Base-by-base conservation (phyloP, 2,113 vertebrate species). In the Orientallactaga bullata region DNA sequence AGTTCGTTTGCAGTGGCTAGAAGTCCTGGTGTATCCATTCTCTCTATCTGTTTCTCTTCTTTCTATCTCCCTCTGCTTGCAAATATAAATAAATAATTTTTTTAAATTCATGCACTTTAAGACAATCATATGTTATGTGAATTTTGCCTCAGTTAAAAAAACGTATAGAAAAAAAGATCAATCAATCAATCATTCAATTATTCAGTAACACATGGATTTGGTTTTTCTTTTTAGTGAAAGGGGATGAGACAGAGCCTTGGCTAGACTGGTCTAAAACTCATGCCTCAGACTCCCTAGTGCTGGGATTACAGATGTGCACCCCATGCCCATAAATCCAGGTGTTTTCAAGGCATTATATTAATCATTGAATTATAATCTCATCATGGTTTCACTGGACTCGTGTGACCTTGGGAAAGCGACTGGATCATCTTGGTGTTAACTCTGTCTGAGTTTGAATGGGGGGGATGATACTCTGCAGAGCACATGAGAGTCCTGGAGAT, bases 401-500 rank as follows among this genome's bases (percentile, higher is more conserved):
- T 1, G 15, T n/a, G 18, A 71, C 51, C 21, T 61, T 51, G 39
- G 35, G 23, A 16, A 51, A 60, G 32, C 4, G 47, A 51, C 21
- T 23, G 1, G 30, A 55, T 66, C 37, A 16, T 21, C 4, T 13
- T 37, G 80, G 37, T 18, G n/a, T 55, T 24, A 7, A n/a, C 2
- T 37, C n/a, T 10, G 28, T 60, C 68, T 58, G 18, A 51, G 68
- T 65, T 66, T n/a, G 35, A 76, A 21, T 4, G 39, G 72, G 3
- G 2, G 63, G 26, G 39, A 39, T 5, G 11, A 65, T 15, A 11
- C 61, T 0, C 5, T 5, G 0, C 17, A 7, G 24, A 23, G 5
- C 9, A 4, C 2, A 13, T 0, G 15, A 39, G 24, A 65, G 9
- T 32, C n/a, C 68, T 10, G 0, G 15, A 79, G 69, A 60, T 28